phyloP scores from a whole-genome alignment of 2,797 vertebrate species.

The Margarornis squamiger region DNA sequence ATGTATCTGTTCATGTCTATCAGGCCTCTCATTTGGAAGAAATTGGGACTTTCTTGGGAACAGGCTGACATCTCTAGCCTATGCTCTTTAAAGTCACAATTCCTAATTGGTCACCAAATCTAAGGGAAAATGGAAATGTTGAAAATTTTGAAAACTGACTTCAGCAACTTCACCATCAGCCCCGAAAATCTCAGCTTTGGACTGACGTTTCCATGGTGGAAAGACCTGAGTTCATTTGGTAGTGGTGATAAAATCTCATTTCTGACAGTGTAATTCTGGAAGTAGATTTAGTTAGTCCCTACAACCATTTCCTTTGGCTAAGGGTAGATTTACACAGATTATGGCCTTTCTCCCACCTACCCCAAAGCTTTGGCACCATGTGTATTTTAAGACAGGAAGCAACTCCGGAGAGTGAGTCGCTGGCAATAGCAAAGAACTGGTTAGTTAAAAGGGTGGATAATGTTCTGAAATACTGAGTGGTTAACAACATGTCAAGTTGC shows the following conservation, averaged over 20 bases:
- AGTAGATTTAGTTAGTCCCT: background rate
- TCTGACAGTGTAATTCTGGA: background rate
- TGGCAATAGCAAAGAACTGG: background rate
- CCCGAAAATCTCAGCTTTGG: background rate
- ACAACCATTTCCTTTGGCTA: background rate
- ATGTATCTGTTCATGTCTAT: background rate
- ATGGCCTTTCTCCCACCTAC: background rate
- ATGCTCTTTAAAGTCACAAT: background rate
- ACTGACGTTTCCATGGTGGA: rapidly evolving
- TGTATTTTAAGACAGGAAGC: background rate
- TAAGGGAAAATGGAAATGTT: background rate
- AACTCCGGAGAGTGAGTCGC: rapidly evolving
- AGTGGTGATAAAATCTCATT: background rate
- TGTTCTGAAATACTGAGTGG: conserved; percentile 15
- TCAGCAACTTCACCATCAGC: background rate
- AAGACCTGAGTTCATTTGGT: background rate
- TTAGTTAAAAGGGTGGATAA: conserved; percentile 21
- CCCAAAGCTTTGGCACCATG: background rate
- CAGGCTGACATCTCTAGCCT: background rate
- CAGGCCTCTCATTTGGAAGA: background rate
- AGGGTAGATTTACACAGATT: background rate
- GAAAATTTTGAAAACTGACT: background rate
- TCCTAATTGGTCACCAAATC: background rate
- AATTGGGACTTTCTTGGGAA: background rate
- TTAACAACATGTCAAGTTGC: conserved; percentile 24